A percentile compares a stretch with the other conserved stretches of the same genome.
These are phyloP conservation scores for Pseudochirops cupreus DNA, from an alignment of 2,797 vertebrate genomes.

Conservation along the genomic window DNA sequence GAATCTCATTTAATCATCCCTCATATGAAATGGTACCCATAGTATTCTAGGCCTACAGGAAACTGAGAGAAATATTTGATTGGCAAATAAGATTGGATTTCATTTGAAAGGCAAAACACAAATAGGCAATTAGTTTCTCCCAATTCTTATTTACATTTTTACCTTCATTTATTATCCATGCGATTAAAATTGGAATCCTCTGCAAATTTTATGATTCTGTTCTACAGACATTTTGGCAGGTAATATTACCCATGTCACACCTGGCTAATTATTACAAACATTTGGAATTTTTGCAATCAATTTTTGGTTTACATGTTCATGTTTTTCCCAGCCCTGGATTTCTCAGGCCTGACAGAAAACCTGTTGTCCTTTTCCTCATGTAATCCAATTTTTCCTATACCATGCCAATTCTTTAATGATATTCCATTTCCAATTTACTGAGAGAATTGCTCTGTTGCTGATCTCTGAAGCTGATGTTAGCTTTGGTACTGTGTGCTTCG, in stretches of 20 bases:
- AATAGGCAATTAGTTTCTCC: slow-evolving; percentile 59
- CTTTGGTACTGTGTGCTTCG: neutral
- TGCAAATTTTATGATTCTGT: slow-evolving; percentile 45
- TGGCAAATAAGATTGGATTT: slow-evolving; percentile 60
- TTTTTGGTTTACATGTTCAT: slow-evolving; percentile 21
- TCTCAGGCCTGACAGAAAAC: neutral
- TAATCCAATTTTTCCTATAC: neutral
- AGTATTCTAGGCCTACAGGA: slow-evolving; percentile 44
- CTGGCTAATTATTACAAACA: slow-evolving; percentile 67
- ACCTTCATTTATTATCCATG: slow-evolving; percentile 2
- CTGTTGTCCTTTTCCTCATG: neutral
- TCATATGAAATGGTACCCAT: slow-evolving; percentile 10
- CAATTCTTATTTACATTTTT: slow-evolving; percentile 75
- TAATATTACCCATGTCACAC: slow-evolving; percentile 32
- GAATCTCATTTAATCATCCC: slow-evolving; percentile 19
- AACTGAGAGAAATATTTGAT: slow-evolving; percentile 50
- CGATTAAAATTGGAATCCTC: slow-evolving; percentile 55
- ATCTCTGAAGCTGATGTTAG: neutral
- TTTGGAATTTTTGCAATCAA: slow-evolving; percentile 15
- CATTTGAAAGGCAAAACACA: slow-evolving; percentile 70
- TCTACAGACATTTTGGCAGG: slow-evolving; percentile 46
- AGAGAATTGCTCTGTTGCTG: neutral
- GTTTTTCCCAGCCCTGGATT: slow-evolving; percentile 42
- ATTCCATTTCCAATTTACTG: neutral
- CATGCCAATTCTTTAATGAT: neutral